These are phyloP conservation scores for Acanthis flammea DNA, from an alignment of 2,797 vertebrate genomes.

Conservation along the genomic window DNA sequence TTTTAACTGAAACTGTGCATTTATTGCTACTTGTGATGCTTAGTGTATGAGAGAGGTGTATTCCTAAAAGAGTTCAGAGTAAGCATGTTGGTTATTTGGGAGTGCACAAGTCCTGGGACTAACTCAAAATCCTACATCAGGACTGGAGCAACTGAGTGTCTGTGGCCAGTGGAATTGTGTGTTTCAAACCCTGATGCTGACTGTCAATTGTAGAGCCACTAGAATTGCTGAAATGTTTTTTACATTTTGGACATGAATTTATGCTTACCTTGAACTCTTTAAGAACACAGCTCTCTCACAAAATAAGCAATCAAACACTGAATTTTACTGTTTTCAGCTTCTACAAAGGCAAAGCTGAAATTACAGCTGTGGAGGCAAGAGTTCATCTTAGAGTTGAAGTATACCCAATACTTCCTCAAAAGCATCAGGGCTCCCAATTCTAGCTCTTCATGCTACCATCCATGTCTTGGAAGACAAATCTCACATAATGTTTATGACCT, in stretches of 20 bases:
- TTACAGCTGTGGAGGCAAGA: neutral
- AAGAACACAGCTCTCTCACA: neutral
- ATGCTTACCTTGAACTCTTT: neutral
- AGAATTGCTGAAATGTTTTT: neutral
- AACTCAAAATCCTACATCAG: neutral
- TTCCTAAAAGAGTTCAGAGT: neutral
- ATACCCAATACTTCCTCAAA: neutral
- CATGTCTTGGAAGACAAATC: neutral
- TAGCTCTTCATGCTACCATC: neutral
- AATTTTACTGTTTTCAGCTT: neutral
- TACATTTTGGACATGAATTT: neutral
- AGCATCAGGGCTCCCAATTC: neutral
- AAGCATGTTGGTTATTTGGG: neutral
- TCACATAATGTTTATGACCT: neutral
- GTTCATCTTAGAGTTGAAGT: neutral
- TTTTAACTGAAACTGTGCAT: neutral
- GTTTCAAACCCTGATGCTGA: neutral
- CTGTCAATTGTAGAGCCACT: neutral
- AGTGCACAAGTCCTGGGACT: neutral
- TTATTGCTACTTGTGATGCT: neutral
- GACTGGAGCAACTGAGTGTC: neutral
- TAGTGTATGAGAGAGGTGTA: neutral
- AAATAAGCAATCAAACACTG: neutral
- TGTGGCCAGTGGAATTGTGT: neutral
- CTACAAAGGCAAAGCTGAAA: neutral